Conservation (phyloP, 2,113 vertebrate genomes). For the Tringa solitaria region DNA sequence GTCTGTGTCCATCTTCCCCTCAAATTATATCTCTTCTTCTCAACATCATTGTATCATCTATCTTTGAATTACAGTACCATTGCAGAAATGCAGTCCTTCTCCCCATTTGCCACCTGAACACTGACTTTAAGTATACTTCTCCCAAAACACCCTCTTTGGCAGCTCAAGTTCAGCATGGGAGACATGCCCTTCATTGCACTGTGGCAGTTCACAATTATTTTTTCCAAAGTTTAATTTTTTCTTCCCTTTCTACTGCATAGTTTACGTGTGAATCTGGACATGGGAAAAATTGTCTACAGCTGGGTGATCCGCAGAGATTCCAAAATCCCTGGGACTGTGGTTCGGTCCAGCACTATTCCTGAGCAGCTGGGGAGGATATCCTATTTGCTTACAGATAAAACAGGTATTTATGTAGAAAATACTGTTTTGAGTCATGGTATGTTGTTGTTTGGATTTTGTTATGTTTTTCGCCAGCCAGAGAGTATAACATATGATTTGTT, state of each 20-base stretch:
- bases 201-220: background rate
- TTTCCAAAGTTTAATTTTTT: background rate
- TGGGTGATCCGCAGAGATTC: conserved; percentile 97
- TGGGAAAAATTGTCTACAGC: conserved; percentile 99
- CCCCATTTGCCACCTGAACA: background rate
- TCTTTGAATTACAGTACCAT: background rate
- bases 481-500: background rate
- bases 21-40: background rate
- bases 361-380: conserved; percentile 97
- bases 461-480: background rate
- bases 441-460: background rate
- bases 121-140: background rate
- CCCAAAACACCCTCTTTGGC: background rate
- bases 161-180: background rate
- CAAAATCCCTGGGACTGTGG: conserved; percentile 94
- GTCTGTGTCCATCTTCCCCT: background rate
- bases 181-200: background rate
- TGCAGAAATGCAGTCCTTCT: background rate
- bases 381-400: conserved; percentile 96
- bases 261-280: conserved; percentile 95
- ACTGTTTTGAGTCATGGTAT: background rate
- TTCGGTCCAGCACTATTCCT: conserved; percentile 94
- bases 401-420: conserved; percentile 75
- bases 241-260: conserved; percentile 52
- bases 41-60: background rate